phyloP scores from a whole-genome alignment of 2,888 invertebrate genomes.

The Oscheius myriophilus region DNA sequence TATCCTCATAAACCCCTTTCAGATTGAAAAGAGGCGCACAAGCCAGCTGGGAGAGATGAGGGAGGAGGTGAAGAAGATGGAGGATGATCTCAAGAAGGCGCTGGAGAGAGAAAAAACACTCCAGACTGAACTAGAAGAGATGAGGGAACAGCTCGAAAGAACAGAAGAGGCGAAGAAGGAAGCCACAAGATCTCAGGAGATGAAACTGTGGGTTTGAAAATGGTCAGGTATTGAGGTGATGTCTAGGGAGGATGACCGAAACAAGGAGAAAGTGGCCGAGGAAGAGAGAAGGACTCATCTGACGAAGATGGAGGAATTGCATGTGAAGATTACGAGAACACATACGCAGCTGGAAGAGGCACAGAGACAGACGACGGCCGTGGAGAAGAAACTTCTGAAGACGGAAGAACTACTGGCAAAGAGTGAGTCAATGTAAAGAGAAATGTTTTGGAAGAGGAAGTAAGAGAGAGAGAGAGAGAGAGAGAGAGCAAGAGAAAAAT shows the following conservation, averaged over 20 bases:
- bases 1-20: slow-evolving; percentile 9
- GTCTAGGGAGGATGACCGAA: slow-evolving; percentile 39
- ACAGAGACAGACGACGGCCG: slow-evolving; percentile 10
- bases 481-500: slow-evolving; percentile 24
- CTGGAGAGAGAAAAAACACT: slow-evolving; percentile 33
- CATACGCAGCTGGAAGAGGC: slow-evolving; percentile 14
- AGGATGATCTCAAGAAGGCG: slow-evolving; percentile 39
- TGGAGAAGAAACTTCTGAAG: slow-evolving; percentile 21
- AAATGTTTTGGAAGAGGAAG: no score
- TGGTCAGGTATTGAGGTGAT: not conserved
- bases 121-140: slow-evolving; percentile 33
- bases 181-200: slow-evolving; percentile 22
- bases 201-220: slow-evolving; percentile 9
- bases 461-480: slow-evolving; percentile 20
- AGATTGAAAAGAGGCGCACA: slow-evolving; percentile 38
- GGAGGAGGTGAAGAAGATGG: slow-evolving; percentile 34
- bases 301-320: slow-evolving; percentile 38
- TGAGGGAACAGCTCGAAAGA: slow-evolving; percentile 27
- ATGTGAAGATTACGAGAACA: slow-evolving; percentile 24
- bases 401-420: slow-evolving; percentile 9
- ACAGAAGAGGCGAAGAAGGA: slow-evolving; percentile 30
- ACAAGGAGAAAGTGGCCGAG: slow-evolving; percentile 26
- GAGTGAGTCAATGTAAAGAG: slow-evolving; percentile 8
- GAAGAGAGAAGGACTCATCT: slow-evolving; percentile 39
- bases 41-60: slow-evolving; percentile 35